phyloP scores from a whole-genome alignment of 1,140 invertebrate genomes.

The Micrasema longulum region DNA sequence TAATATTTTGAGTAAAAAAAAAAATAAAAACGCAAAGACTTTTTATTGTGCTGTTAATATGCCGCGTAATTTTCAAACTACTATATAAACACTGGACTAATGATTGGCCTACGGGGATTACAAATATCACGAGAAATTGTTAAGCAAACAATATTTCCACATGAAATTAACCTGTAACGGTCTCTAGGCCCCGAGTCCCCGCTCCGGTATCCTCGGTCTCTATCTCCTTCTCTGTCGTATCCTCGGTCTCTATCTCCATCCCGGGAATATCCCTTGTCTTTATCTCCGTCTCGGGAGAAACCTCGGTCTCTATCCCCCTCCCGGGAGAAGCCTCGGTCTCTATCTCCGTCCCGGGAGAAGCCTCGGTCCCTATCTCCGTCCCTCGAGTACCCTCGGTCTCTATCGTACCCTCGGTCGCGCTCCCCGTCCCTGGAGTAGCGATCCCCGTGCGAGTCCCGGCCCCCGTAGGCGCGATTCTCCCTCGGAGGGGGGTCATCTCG shows the following conservation, averaged over 20 bases:
- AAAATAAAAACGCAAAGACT: too few species aligned
- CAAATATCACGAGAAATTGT: too few species aligned
- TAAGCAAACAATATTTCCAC: slow-evolving; percentile 32
- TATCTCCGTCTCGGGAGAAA: slow-evolving; percentile 55
- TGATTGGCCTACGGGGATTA: too few species aligned
- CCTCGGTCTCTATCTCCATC: slow-evolving; percentile 45
- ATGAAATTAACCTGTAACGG: slow-evolving; percentile 40
- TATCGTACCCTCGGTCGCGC: slow-evolving; percentile 40
- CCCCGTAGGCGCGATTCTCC: slow-evolving; percentile 62
- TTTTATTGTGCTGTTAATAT: too few species aligned
- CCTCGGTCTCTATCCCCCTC: slow-evolving; percentile 56
- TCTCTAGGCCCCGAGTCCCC: slow-evolving; percentile 46
- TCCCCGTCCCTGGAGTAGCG: slow-evolving; percentile 39
- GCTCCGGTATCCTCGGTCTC: slow-evolving; percentile 49
- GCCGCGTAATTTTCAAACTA: too few species aligned
- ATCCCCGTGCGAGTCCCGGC: slow-evolving; percentile 61
- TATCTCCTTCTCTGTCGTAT: slow-evolving; percentile 39
- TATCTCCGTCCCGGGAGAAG: slow-evolving; percentile 46
- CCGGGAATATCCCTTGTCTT: slow-evolving; percentile 42
- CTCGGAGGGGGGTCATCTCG: slow-evolving; percentile 58
- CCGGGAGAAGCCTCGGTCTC: slow-evolving; percentile 59
- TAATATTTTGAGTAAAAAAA: too few species aligned
- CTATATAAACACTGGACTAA: too few species aligned
- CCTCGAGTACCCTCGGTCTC: slow-evolving; percentile 32
- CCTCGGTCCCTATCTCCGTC: slow-evolving; percentile 45